Evolutionary conservation across 2,113 vertebrate species (phyloP), one percentile per base, ranked within the genome.

Genomic region (Neofelis nebulosa): DNA sequence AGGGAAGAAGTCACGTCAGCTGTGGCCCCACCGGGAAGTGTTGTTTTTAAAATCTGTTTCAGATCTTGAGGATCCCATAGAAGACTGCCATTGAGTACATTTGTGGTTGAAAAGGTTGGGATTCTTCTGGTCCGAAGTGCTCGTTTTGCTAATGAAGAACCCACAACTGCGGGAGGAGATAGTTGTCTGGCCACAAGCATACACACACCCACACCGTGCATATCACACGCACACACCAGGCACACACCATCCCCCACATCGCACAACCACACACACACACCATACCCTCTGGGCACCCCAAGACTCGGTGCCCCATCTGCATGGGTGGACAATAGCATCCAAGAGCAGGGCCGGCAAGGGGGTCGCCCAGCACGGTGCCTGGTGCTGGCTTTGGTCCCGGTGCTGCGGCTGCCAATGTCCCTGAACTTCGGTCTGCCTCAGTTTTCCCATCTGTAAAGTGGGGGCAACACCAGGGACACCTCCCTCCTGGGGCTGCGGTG

Each of bases 351-450:
- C 4, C 13, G 45, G 19, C 4, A 5, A 15, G 29, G 21, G 12
- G 3, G 7, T 18, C 1, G 2, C 33, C 4, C 10, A 29, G 45
- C 66, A 33, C 21, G 4, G 45, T 1, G 48, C 41, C 52, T 0
- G 31, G 10, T 16, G 8, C 41, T 15, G 38, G 61, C 48, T 91
- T 52, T 7, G 21, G 16, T 79, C n/a, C 16, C 0, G 7, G n/a
- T 18, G 55, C 4, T 1, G 21, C 10, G 50, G 80, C 74, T 14
- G 25, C 7, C 0, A 21, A 13, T 2, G 0, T 8, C 1, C 0
- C 10, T 31, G 36, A 31, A 14, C 36, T 5, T 8, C 29, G 41
- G 21, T 0, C 16, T 86, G 89, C 93, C 98, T 97, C 95, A 3
- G 89, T 94, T 93, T 96, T 89, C 89, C 78, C 65, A 0, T 3